These are phyloP conservation scores for Drosophila navojoa DNA, from an alignment of 1,140 invertebrate genomes.

Conservation along the genomic window DNA sequence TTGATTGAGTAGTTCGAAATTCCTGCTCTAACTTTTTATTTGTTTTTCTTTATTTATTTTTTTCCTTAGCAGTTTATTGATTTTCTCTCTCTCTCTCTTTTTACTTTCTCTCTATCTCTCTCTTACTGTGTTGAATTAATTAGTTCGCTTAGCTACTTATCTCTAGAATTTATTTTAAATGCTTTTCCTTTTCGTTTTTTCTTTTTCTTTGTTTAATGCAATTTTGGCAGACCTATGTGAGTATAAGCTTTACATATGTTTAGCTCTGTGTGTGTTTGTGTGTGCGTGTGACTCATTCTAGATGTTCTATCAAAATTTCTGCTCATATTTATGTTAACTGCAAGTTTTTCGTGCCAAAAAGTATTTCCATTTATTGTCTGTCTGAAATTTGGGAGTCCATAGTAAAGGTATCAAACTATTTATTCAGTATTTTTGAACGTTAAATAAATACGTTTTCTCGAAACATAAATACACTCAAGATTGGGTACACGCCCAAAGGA, in stretches of 20 bases:
- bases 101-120: slow-evolving; percentile 1
- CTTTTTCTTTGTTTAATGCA: slow-evolving; percentile 47
- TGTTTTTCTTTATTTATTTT: neutral
- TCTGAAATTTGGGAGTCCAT: neutral
- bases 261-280: slow-evolving; percentile 13
- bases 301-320: neutral
- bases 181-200: slow-evolving; percentile 7
- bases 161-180: slow-evolving; percentile 57
- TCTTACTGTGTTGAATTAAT: slow-evolving; percentile 36
- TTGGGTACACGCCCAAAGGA: too few species aligned
- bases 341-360: neutral
- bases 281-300: neutral
- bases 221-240: slow-evolving; percentile 71
- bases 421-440: too few species aligned
- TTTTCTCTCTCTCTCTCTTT: slow-evolving; percentile 10
- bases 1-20: slow-evolving; percentile 47
- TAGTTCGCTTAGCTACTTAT: slow-evolving; percentile 75
- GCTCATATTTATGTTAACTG: neutral
- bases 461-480: too few species aligned
- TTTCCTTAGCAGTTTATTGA: slow-evolving; percentile 15
- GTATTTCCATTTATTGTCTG: slow-evolving; percentile 8
- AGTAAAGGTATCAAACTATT: neutral
- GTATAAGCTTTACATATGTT: slow-evolving; percentile 72
- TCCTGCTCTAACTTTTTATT: slow-evolving; percentile 24
- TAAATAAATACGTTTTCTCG: too few species aligned